Evolutionary conservation across 2,113 vertebrate species (phyloP).

Genomic region (Thermophis baileyi): DNA sequence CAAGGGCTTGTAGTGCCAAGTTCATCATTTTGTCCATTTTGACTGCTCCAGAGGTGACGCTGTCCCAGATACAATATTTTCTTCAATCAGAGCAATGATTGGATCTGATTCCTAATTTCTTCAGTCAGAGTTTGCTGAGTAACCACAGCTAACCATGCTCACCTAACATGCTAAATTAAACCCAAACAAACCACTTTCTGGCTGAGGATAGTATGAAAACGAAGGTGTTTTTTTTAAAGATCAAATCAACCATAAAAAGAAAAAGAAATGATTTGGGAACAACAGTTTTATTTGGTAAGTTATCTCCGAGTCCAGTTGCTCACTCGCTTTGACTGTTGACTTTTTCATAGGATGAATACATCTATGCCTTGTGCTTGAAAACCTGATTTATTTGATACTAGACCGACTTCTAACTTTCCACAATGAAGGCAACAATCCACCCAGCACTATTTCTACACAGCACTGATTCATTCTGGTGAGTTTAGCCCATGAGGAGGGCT

Average conservation of each 20-base stretch:
- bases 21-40: neutral
- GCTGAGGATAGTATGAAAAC: neutral
- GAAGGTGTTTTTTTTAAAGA: neutral
- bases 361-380: neutral
- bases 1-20: neutral
- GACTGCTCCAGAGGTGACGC: neutral
- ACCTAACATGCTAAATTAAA: neutral
- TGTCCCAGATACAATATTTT: neutral
- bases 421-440: constrained; percentile 13
- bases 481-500: neutral
- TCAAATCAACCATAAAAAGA: neutral
- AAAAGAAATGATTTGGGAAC: neutral
- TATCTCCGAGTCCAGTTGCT: no score
- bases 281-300: neutral
- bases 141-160: neutral
- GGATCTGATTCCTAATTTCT: neutral
- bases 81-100: neutral
- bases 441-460: neutral
- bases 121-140: neutral
- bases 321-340: neutral
- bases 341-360: neutral
- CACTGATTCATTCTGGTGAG: neutral
- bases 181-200: neutral
- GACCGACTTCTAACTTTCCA: constrained; percentile 56
- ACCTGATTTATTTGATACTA: constrained; percentile 38